phyloP scores from a whole-genome alignment of 2,888 invertebrate species.

The Meganola albula region DNA sequence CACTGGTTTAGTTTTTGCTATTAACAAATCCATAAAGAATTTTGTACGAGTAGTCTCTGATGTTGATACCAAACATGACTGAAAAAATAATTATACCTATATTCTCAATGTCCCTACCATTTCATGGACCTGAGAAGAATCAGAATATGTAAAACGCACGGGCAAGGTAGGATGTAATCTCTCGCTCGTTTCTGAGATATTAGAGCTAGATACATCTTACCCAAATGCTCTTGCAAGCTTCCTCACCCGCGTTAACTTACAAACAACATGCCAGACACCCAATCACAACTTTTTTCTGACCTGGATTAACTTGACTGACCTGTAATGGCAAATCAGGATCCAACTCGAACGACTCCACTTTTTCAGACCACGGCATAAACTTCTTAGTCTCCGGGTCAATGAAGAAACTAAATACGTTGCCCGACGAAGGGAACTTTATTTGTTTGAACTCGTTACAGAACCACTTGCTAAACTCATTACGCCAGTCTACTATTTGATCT shows the following conservation, averaged over 20 bases:
- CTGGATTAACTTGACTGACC: conserved; percentile 76
- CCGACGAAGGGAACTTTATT: conserved; percentile 89
- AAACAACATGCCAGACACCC: too few relatives aligned
- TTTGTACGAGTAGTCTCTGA: conserved; percentile 91
- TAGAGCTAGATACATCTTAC: too few relatives aligned
- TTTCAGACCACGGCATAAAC: conserved; percentile 91
- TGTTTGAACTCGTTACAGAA: conserved; percentile 94
- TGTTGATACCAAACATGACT: conserved; percentile 91
- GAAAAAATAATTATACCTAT: too few relatives aligned
- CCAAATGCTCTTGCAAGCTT: too few relatives aligned
- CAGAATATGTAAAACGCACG: too few relatives aligned
- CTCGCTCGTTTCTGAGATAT: too few relatives aligned
- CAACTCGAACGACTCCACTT: conserved; percentile 86
- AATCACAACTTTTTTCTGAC: too few relatives aligned
- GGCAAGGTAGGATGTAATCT: too few relatives aligned
- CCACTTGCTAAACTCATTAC: conserved; percentile 97
- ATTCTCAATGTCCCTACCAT: too few relatives aligned
- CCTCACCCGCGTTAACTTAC: too few relatives aligned
- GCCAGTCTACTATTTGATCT: conserved; percentile 94
- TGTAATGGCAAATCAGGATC: conserved; percentile 93
- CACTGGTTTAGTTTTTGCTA: conserved; percentile 87
- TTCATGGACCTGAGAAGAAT: too few relatives aligned
- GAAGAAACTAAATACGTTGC: conserved; percentile 92
- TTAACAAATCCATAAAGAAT: conserved; percentile 91
- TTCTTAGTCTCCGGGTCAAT: conserved; percentile 92